A percentile compares a stretch with the other conserved stretches of the same genome.
These are phyloP conservation scores for Pseudomyrmex pallidus DNA, from an alignment of 1,140 invertebrate genomes.

Conservation along the genomic window DNA sequence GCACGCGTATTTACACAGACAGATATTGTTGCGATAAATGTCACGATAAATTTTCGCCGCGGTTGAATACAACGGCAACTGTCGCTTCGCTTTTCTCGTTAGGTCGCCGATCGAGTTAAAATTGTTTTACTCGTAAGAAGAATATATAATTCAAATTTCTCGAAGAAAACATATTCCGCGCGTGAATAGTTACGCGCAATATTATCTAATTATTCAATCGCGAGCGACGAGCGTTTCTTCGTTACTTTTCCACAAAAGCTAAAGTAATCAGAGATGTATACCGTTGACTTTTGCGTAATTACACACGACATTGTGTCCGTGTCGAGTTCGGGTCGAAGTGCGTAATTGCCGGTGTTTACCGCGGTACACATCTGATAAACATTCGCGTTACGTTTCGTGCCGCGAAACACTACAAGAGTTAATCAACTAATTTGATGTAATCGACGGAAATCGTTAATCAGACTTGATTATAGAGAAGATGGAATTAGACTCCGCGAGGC, in stretches of 20 bases:
- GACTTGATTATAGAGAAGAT: conserved; percentile 61
- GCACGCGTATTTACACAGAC: conserved; percentile 7
- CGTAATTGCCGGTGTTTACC: conserved; percentile 64
- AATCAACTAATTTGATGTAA: conserved; percentile 72
- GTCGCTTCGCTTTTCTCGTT: neutral
- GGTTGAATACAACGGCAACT: neutral
- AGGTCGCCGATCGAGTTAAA: no score
- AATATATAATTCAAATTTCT: no score
- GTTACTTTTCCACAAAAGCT: no score
- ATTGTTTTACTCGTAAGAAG: no score
- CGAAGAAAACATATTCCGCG: no score
- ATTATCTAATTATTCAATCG: no score
- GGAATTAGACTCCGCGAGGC: conserved; percentile 50
- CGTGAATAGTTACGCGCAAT: no score
- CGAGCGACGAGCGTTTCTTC: no score
- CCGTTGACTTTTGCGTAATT: no score
- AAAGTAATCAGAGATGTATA: no score
- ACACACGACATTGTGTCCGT: neutral
- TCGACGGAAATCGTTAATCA: conserved; percentile 69
- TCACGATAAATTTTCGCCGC: conserved; percentile 36
- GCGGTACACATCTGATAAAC: conserved; percentile 62
- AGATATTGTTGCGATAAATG: neutral
- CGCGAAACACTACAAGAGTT: conserved; percentile 52
- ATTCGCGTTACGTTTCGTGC: conserved; percentile 40
- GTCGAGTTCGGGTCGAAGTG: conserved; percentile 46